Percentiles rank a stretch among this genome's conserved stretches.
These are phyloP conservation scores for Gopherus evgoodei DNA, from an alignment of 2,113 vertebrate species.

Conservation along the genomic window DNA sequence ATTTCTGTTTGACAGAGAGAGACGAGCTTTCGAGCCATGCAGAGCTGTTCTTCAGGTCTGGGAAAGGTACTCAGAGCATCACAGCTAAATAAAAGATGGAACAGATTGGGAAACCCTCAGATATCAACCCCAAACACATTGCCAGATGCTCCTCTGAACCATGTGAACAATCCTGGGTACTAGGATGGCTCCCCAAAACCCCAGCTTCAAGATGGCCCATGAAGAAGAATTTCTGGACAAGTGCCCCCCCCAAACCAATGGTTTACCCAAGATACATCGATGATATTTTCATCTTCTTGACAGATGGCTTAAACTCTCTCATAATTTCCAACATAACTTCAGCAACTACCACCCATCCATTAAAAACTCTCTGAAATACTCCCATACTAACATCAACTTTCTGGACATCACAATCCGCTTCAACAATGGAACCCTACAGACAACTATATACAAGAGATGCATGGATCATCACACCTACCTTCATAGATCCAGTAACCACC, in stretches of 20 bases:
- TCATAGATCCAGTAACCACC: neutral
- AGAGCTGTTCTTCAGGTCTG: neutral
- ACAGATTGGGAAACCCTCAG: neutral
- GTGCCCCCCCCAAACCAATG: neutral
- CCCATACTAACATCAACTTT: neutral
- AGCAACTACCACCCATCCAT: neutral
- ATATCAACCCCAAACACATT: neutral
- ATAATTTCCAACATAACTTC: neutral
- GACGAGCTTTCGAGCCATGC: neutral
- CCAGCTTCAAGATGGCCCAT: neutral
- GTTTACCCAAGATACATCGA: neutral
- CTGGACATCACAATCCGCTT: neutral
- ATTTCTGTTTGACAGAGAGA: neutral
- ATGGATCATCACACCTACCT: neutral
- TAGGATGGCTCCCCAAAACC: neutral
- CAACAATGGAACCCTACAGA: neutral
- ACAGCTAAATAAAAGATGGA: neutral
- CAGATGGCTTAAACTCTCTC: neutral
- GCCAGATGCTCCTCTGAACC: neutral
- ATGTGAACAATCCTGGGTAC: no score
- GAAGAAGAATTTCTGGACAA: neutral
- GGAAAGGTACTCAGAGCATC: neutral
- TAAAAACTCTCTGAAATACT: neutral
- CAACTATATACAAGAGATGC: neutral
- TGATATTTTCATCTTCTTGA: neutral